Evolutionary conservation across 2,888 invertebrate genomes (phyloP).

Genomic region (Malthinus flaveolus): DNA sequence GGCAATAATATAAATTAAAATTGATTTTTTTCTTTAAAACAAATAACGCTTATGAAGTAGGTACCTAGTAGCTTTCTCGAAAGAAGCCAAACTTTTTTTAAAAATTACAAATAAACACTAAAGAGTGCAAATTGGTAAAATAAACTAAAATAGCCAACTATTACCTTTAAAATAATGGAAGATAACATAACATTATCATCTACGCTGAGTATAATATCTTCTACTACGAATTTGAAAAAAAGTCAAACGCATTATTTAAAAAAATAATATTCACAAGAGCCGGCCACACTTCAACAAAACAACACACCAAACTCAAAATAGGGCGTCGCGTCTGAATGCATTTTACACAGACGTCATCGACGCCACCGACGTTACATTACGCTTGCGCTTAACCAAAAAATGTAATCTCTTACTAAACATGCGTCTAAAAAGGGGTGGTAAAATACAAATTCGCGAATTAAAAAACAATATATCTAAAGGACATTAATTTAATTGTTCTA

Average conservation of each 20-base stretch:
- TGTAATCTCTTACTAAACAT: constrained; percentile 26
- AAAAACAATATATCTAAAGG: background rate
- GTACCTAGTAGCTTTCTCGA: too few relatives aligned
- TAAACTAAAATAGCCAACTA: background rate
- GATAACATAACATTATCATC: constrained; percentile 25
- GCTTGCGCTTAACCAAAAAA: constrained; percentile 28
- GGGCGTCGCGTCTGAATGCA: constrained; percentile 34
- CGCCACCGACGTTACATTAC: constrained; percentile 24
- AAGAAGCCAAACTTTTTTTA: too few relatives aligned
- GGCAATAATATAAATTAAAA: too few relatives aligned
- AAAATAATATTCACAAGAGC: constrained; percentile 9
- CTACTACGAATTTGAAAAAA: constrained; percentile 10
- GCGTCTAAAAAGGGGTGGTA: constrained; percentile 28
- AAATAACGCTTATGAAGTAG: too few relatives aligned
- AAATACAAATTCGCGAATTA: too few relatives aligned
- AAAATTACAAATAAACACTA: too few relatives aligned
- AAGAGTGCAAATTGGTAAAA: too few relatives aligned
- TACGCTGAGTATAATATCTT: constrained; percentile 26
- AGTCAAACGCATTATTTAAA: constrained; percentile 18
- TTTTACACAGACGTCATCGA: constrained; percentile 31
- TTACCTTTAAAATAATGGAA: constrained; percentile 17
- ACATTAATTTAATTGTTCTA: too few relatives aligned
- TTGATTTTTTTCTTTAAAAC: too few relatives aligned
- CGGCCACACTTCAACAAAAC: constrained; percentile 14
- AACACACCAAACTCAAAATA: constrained; percentile 26